Base-by-base conservation (phyloP, 2,888 invertebrate species). In the Aphodius sticticus region DNA sequence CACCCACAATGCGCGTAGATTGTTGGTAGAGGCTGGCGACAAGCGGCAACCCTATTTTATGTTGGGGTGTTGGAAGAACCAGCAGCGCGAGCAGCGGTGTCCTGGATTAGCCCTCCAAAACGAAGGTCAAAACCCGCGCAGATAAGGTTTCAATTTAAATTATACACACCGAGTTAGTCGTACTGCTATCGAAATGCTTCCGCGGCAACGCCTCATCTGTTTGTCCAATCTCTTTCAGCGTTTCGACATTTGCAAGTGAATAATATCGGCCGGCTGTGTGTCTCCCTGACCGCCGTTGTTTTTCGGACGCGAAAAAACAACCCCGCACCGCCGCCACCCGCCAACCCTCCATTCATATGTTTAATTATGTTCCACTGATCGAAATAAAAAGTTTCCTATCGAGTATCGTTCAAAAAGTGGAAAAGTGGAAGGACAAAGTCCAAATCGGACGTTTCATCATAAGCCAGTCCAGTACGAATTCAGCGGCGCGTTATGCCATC, bases 101-200 rank as follows among this genome's bases (percentile, higher is more conserved):
- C 12, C 12, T 53, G 53, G 53, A 53, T 53, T 53, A 53, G 53
- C 53, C 53, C 53, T 53, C 53, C 53, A 53, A 53, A 53, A 53
- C 53, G 74, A 85, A 85, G 85, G 86, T 86, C 85, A 84, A 82
- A 83, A 84, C 84, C 85, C 84, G 76, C 84, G 72, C 81, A 86
- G 87, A 87, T 87, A 87, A 86, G 86, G 85, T 87, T 86, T 86
- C 87, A 86, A 86, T 86, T 86, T 86, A 86, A 86, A 86, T 87
- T 85, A 86, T 85, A 85, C 83, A 84, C 84, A 84, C 74, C 74
- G 74, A 35, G 74, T 37, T 26, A n/a, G 74, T 74, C 37, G 36
- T 74, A 74, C 37, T 37, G 74, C 74, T 35, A 35, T 35, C 74
- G 35, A 37, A 74, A 35, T 26, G 36, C 35, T 36, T 37, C 36